Evolutionary conservation across 2,113 vertebrate species (phyloP).

Genomic region (Leucopternis melanops): DNA sequence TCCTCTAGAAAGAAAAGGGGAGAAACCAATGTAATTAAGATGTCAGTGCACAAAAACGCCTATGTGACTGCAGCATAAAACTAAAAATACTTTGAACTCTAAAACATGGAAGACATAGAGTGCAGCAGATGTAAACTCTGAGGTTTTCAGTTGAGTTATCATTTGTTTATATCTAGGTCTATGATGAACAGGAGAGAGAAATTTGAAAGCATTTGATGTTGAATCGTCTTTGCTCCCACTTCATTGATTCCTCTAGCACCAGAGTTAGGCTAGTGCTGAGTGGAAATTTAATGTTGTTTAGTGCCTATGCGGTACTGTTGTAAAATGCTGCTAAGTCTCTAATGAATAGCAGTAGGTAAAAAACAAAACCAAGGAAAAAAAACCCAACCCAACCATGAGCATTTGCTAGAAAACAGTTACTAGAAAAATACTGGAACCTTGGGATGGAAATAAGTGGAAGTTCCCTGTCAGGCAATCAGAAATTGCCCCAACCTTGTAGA

Average conservation of each 20-base stretch:
- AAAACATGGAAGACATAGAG: not conserved
- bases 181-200: not conserved
- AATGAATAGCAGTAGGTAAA: not conserved
- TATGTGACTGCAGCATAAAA: not conserved
- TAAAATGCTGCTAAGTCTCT: not conserved
- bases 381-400: not conserved
- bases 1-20: not conserved
- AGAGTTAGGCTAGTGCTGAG: not conserved
- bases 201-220: not conserved
- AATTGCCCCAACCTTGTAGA: not conserved
- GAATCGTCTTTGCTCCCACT: not conserved
- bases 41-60: not conserved
- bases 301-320: not conserved
- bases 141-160: not conserved
- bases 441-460: not conserved
- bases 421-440: not conserved
- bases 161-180: not conserved
- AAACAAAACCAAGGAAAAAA: not conserved
- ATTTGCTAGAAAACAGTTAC: not conserved
- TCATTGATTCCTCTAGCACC: not conserved
- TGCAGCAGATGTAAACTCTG: not conserved
- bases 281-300: not conserved
- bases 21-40: conserved; percentile 35
- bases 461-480: not conserved
- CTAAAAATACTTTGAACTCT: not conserved